A percentile compares a stretch with the other conserved stretches of the same genome.
Evolutionary conservation across 1,140 invertebrate species (phyloP).

Genomic region (Dinoponera quadriceps): DNA sequence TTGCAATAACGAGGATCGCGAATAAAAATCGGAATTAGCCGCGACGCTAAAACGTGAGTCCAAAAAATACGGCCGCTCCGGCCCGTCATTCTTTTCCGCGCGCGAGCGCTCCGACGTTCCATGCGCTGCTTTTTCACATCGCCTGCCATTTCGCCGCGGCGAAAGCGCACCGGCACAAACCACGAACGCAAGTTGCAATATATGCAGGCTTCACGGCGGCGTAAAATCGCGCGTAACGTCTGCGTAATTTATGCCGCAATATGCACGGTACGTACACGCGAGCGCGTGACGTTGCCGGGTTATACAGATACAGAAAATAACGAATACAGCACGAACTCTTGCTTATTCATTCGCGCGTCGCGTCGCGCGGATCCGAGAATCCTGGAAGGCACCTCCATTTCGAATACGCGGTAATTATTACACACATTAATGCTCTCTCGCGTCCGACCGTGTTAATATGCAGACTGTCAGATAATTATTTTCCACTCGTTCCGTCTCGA

Average conservation of each 20-base stretch:
- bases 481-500: conserved; percentile 8
- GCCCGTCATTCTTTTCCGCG: not conserved
- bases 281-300: conserved; percentile 1
- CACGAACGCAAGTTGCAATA: conserved; percentile 49
- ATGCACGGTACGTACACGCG: not conserved
- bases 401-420: conserved; percentile 53
- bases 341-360: conserved; percentile 26
- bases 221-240: conserved; percentile 61
- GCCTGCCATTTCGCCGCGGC: not conserved
- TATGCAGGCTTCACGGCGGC: conserved; percentile 13
- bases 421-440: conserved; percentile 32
- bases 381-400: conserved; percentile 21
- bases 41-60: not conserved
- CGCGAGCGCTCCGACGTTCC: not conserved
- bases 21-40: too few relatives aligned
- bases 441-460: conserved; percentile 27
- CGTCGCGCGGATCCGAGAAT: not conserved
- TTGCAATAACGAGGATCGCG: too few relatives aligned
- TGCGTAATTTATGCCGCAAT: conserved; percentile 63
- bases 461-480: conserved; percentile 39
- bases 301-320: conserved; percentile 56
- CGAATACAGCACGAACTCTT: conserved; percentile 47
- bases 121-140: not conserved
- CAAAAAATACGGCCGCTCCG: not conserved
- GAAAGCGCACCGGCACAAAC: not conserved